phyloP scores from a whole-genome alignment of 2,888 invertebrate species.

The Tipula helvola region DNA sequence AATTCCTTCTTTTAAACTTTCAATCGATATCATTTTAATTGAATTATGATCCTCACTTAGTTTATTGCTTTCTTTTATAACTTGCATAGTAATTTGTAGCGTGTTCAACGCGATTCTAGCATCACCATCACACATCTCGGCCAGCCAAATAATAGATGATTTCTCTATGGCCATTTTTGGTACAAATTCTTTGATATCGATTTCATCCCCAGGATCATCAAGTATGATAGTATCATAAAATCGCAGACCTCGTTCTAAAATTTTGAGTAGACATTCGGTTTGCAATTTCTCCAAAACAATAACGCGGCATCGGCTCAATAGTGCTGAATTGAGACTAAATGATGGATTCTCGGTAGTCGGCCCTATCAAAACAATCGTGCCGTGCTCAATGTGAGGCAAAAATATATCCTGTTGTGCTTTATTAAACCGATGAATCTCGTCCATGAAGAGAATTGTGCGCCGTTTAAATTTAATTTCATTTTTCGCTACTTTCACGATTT shows the following conservation, averaged over 20 bases:
- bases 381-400: slow-evolving; percentile 66
- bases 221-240: slow-evolving; percentile 29
- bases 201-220: slow-evolving; percentile 9
- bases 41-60: slow-evolving; percentile 21
- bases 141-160: slow-evolving; percentile 53
- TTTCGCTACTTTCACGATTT: slow-evolving; percentile 55
- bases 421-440: slow-evolving; percentile 79
- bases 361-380: slow-evolving; percentile 63
- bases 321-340: slow-evolving; percentile 65
- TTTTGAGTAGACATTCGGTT: slow-evolving; percentile 43
- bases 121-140: slow-evolving; percentile 70
- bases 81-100: slow-evolving; percentile 54
- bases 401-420: slow-evolving; percentile 74
- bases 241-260: slow-evolving; percentile 46
- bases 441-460: slow-evolving; percentile 68
- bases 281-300: slow-evolving; percentile 59
- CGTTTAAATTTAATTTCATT: slow-evolving; percentile 57
- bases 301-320: slow-evolving; percentile 66
- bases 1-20: slow-evolving; percentile 58
- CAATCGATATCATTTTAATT: slow-evolving; percentile 43
- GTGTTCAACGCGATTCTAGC: slow-evolving; percentile 66
- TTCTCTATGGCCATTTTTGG: slow-evolving; percentile 32
- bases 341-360: slow-evolving; percentile 86
- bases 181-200: slow-evolving; percentile 11
- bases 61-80: slow-evolving; percentile 31